phyloP scores from a whole-genome alignment of 1,140 invertebrate genomes.

The Panagrolaimus sp. region DNA sequence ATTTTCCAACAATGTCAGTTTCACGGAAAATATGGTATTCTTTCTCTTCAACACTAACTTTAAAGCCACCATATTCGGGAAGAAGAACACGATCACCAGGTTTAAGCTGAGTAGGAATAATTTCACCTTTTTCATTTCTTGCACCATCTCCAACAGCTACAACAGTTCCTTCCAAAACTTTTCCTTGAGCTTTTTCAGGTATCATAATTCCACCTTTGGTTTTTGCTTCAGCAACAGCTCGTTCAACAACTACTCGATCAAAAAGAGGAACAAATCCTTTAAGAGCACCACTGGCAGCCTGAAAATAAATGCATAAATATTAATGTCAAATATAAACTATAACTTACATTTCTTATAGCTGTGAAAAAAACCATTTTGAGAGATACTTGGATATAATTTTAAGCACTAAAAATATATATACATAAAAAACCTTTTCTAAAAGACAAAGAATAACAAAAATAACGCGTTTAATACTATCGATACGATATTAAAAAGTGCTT shows the following conservation, averaged over 20 bases:
- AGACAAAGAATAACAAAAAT: neutral
- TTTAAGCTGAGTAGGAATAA: constrained; percentile 61
- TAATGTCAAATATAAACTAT: neutral
- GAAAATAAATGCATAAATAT: constrained; percentile 30
- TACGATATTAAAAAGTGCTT: too few species aligned
- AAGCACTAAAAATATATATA: neutral
- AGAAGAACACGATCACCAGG: constrained; percentile 88
- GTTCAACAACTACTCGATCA: constrained; percentile 88
- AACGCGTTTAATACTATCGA: neutral
- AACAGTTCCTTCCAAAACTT: constrained; percentile 86
- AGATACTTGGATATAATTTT: neutral
- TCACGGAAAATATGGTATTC: constrained; percentile 90
- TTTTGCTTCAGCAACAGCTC: constrained; percentile 82
- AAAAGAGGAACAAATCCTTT: constrained; percentile 84
- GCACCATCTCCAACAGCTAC: constrained; percentile 84
- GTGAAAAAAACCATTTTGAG: constrained; percentile 30
- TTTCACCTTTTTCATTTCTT: constrained; percentile 77
- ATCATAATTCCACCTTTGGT: constrained; percentile 94
- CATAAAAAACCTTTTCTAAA: neutral
- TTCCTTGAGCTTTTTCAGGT: constrained; percentile 88
- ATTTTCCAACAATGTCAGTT: constrained; percentile 78
- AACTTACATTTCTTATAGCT: constrained; percentile 28
- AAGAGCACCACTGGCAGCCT: constrained; percentile 61
- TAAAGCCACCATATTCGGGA: constrained; percentile 97
- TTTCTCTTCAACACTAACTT: constrained; percentile 65